These are phyloP conservation scores for Charadrius vociferus DNA, from an alignment of 2,113 vertebrate species.

Conservation along the genomic window DNA sequence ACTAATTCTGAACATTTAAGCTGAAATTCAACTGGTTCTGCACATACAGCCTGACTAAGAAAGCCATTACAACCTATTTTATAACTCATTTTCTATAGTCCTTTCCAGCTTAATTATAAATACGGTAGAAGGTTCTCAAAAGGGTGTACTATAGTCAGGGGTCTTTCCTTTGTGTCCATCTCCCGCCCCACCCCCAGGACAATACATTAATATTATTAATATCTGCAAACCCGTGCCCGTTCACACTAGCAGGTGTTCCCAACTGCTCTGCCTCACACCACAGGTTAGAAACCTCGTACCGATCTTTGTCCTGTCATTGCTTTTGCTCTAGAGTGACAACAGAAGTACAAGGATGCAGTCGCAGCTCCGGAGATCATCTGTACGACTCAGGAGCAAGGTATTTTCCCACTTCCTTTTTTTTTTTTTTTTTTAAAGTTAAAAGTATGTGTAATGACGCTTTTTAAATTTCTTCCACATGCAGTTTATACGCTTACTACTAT, in stretches of 20 bases:
- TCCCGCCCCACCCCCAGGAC: neutral
- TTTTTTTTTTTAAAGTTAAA: neutral
- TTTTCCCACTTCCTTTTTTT: neutral
- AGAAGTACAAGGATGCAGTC: neutral
- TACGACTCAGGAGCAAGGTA: neutral
- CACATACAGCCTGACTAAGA: neutral
- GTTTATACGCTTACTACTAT: neutral
- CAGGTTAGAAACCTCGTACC: neutral
- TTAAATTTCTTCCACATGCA: neutral
- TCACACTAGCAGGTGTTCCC: neutral
- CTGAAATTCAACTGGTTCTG: neutral
- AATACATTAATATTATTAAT: neutral
- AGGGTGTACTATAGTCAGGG: neutral
- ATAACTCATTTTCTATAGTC: neutral
- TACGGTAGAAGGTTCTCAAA: neutral
- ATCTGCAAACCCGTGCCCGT: neutral
- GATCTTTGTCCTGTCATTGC: constrained; percentile 2
- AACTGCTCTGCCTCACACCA: neutral
- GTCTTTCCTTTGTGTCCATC: constrained; percentile 3
- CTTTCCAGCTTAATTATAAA: neutral
- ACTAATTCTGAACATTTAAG: neutral
- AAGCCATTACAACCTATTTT: neutral
- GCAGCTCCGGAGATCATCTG: neutral
- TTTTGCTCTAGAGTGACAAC: neutral
- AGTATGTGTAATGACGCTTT: accelerated